Percentiles rank a stretch among this genome's conserved stretches.
Conservation (phyloP, 2,888 invertebrate genomes). For the Heliconius ethilla region DNA sequence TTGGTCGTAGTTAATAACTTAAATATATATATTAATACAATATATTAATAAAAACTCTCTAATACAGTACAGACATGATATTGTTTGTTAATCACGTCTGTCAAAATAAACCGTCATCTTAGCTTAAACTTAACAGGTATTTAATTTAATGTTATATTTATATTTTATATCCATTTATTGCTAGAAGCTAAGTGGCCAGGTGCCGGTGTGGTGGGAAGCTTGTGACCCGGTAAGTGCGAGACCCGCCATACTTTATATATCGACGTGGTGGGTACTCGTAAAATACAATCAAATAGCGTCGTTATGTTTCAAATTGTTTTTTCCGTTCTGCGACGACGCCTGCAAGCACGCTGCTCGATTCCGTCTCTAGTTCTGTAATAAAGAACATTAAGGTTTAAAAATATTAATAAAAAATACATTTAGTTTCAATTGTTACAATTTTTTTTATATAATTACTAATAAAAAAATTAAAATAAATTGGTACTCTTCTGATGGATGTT, state of each 20-base stretch:
- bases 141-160: slow-evolving; percentile 13
- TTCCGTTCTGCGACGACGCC: slow-evolving; percentile 89
- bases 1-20: slow-evolving; percentile 57
- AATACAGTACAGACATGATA: slow-evolving; percentile 26
- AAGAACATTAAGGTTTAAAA: background rate
- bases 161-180: slow-evolving; percentile 10
- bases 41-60: slow-evolving; percentile 37
- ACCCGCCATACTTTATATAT: slow-evolving; percentile 13
- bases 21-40: slow-evolving; percentile 42
- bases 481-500: no score
- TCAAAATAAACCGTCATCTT: slow-evolving; percentile 25
- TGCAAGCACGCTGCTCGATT: slow-evolving; percentile 76
- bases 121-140: slow-evolving; percentile 21
- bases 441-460: no score
- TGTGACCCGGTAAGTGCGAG: slow-evolving; percentile 31
- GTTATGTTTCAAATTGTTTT: slow-evolving; percentile 82
- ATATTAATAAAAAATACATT: no score
- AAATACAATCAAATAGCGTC: slow-evolving; percentile 26
- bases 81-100: slow-evolving; percentile 2
- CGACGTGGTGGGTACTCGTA: slow-evolving; percentile 21
- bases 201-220: slow-evolving; percentile 74
- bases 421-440: no score
- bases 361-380: slow-evolving; percentile 68
- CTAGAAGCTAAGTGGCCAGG: slow-evolving; percentile 69
- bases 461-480: no score